Evolutionary conservation across 2,797 vertebrate species (phyloP).

Genomic region (Danio aesculapii): DNA sequence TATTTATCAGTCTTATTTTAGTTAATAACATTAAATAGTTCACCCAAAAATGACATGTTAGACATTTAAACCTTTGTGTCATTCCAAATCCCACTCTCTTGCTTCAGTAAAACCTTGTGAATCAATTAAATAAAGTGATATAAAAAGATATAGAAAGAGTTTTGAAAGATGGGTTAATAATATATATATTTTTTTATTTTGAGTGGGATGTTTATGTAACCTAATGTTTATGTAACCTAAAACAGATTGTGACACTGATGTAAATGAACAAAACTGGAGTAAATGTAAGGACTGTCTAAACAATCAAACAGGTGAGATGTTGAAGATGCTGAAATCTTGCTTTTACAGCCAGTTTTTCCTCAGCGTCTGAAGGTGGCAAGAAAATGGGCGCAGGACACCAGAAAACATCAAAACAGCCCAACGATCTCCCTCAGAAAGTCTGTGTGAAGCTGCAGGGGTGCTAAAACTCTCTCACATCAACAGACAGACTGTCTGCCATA

Average conservation of each 20-base stretch:
- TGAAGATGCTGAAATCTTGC: background rate
- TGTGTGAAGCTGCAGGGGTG: slow-evolving; percentile 24
- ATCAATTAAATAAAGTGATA: too few species aligned
- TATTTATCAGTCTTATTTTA: too few species aligned
- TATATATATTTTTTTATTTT: background rate
- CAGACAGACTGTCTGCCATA: slow-evolving; percentile 3
- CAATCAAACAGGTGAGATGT: background rate
- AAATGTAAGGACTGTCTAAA: background rate
- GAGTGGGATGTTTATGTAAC: background rate
- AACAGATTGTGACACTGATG: background rate
- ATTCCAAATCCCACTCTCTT: too few species aligned
- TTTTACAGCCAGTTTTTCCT: background rate
- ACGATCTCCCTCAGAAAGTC: background rate
- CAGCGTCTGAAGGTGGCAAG: background rate
- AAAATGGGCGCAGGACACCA: background rate
- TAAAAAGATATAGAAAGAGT: too few species aligned
- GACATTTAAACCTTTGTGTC: too few species aligned
- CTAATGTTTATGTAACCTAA: background rate
- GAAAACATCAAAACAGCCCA: background rate
- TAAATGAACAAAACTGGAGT: background rate
- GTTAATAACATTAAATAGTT: too few species aligned
- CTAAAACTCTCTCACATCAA: slow-evolving; percentile 13
- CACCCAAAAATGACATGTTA: too few species aligned
- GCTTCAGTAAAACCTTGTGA: too few species aligned
- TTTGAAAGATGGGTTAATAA: background rate